phyloP scores from a whole-genome alignment of 1,140 invertebrate genomes.

The Aphelenchoides besseyi region DNA sequence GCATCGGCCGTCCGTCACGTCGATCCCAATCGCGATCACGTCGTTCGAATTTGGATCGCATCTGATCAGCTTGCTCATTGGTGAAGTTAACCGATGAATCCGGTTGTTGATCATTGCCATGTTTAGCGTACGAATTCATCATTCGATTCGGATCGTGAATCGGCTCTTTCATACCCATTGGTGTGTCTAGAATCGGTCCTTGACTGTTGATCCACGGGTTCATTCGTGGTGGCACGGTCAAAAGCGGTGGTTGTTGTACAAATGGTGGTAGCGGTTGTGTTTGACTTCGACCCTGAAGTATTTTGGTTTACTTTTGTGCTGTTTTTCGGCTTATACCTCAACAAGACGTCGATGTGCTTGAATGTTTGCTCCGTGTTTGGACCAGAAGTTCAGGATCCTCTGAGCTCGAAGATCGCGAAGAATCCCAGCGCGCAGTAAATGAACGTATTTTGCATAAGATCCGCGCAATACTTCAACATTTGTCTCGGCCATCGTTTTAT shows the following conservation, averaged over 20 bases:
- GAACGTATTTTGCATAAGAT: slow-evolving; percentile 21
- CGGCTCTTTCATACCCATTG: not conserved
- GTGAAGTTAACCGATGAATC: not conserved
- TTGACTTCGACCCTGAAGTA: slow-evolving; percentile 11
- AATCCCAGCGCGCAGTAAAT: slow-evolving; percentile 6
- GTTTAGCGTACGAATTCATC: not conserved
- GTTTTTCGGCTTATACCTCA: slow-evolving; percentile 4
- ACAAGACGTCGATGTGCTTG: slow-evolving; percentile 8
- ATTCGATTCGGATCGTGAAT: not conserved
- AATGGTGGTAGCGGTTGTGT: slow-evolving; percentile 5
- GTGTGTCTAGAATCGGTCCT: not conserved
- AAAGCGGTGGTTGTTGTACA: not conserved
- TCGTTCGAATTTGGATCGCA: not conserved
- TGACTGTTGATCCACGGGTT: not conserved
- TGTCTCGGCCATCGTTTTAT: not conserved
- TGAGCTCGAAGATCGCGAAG: slow-evolving; percentile 11
- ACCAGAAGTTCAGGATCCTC: slow-evolving; percentile 15
- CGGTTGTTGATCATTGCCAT: slow-evolving; percentile 2
- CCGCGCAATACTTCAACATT: slow-evolving; percentile 20
- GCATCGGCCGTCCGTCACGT: not conserved
- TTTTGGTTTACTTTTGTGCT: not conserved
- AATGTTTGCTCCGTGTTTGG: not conserved
- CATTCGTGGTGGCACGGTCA: not conserved
- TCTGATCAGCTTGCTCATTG: not conserved
- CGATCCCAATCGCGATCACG: slow-evolving; percentile 14